Evolutionary conservation across 2,113 vertebrate species (phyloP).

Genomic region (Chaetops frenatus): DNA sequence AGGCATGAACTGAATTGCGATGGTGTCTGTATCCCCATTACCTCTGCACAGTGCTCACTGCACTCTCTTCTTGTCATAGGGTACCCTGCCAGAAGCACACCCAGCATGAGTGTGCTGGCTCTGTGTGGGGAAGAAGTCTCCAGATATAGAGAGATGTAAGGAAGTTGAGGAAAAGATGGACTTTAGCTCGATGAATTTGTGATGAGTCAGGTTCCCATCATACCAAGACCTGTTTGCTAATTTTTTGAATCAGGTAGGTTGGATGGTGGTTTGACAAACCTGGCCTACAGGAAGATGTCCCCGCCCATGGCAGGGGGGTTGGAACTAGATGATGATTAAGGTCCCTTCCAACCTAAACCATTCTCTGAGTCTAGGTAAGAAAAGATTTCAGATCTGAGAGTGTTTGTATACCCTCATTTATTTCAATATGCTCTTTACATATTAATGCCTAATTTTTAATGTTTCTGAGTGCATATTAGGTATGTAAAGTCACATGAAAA

Average conservation of each 20-base stretch:
- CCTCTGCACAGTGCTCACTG: not conserved
- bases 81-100: not conserved
- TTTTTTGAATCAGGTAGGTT: not conserved
- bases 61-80: fast-evolving
- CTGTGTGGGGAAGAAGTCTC: not conserved
- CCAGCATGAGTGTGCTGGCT: not conserved
- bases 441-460: not conserved
- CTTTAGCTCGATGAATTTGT: not conserved
- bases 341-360: not conserved
- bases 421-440: not conserved
- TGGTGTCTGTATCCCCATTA: not conserved
- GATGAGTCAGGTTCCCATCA: not conserved
- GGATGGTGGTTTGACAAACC: not conserved
- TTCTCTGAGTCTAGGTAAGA: not conserved
- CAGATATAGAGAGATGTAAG: not conserved
- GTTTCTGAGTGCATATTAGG: not conserved
- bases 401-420: not conserved
- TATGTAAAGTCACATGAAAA: not conserved
- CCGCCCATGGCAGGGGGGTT: too few species aligned
- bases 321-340: not conserved
- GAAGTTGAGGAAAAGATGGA: not conserved
- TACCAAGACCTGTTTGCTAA: not conserved
- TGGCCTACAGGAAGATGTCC: not conserved
- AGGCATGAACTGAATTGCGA: not conserved
- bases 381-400: not conserved